phyloP scores from a whole-genome alignment of 2,797 vertebrate species.

The Botia kubotai region DNA sequence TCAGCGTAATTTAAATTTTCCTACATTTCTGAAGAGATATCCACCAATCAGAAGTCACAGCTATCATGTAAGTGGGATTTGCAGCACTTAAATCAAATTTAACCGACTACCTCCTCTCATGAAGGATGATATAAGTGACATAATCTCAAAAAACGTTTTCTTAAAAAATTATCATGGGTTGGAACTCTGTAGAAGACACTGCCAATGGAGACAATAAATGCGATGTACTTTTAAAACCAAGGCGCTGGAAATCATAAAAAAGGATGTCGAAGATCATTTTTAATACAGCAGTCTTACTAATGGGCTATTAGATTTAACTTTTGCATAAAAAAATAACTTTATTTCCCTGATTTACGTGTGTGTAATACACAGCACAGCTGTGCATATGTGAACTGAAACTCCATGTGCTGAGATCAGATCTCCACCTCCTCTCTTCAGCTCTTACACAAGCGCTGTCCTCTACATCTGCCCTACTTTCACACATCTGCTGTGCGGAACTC shows the following conservation, averaged over 20 bases:
- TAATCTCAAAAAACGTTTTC: too few species aligned
- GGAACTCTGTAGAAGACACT: neutral
- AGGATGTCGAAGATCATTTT: neutral
- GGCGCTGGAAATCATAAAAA: too few species aligned
- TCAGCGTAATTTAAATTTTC: too few species aligned
- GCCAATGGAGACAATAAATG: neutral
- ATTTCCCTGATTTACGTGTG: neutral
- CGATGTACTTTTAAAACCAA: neutral
- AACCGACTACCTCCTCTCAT: too few species aligned
- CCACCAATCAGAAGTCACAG: too few species aligned
- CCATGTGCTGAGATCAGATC: constrained; percentile 60
- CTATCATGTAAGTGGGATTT: too few species aligned
- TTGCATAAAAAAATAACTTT: neutral
- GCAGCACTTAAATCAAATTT: too few species aligned
- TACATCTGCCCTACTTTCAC: constrained; percentile 62
- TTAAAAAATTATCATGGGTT: too few species aligned
- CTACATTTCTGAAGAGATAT: too few species aligned
- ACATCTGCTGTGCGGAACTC: constrained; percentile 69
- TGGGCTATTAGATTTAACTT: neutral
- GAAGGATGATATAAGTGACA: too few species aligned
- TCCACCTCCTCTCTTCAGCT: constrained; percentile 52
- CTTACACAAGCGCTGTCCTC: constrained; percentile 66
- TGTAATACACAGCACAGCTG: constrained; percentile 14
- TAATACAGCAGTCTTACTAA: neutral
- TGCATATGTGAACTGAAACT: constrained; percentile 47